Conservation (phyloP, 2,888 invertebrate species). For the Hirtodrosophila cameraria region DNA sequence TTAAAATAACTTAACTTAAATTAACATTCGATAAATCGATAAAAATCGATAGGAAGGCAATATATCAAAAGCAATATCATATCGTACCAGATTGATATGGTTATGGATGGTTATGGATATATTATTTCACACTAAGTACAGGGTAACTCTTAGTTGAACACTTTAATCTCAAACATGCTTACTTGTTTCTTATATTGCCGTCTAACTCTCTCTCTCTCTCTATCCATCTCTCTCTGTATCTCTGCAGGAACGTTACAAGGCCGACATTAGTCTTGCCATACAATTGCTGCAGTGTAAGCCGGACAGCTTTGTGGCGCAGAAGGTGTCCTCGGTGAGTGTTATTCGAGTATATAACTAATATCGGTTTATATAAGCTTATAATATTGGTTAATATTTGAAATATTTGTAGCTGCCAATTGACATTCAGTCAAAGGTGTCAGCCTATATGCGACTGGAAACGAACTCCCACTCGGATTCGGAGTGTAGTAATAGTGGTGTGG, state of each 20-base stretch:
- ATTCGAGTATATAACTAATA: background rate
- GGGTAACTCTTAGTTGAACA: too few relatives aligned
- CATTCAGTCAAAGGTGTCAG: constrained; percentile 94
- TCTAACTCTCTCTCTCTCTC: constrained; percentile 2
- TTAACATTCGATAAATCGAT: too few relatives aligned
- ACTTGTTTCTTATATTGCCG: constrained; percentile 27
- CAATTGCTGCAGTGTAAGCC: constrained; percentile 97
- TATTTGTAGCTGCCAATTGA: constrained; percentile 92
- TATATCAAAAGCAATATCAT: too few relatives aligned
- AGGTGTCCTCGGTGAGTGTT: constrained; percentile 92
- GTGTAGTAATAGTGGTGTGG: constrained; percentile 83
- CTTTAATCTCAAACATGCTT: too few relatives aligned
- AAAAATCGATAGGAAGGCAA: too few relatives aligned
- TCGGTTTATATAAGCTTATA: constrained; percentile 4
- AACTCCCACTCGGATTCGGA: constrained; percentile 84
- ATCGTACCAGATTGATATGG: too few relatives aligned
- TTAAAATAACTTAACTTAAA: too few relatives aligned
- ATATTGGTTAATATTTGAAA: constrained; percentile 1
- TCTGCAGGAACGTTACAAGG: constrained; percentile 94
- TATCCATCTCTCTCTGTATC: background rate
- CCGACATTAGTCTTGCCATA: constrained; percentile 96
- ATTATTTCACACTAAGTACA: too few relatives aligned
- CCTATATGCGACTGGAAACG: constrained; percentile 86
- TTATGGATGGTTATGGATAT: too few relatives aligned
- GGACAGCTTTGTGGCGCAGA: constrained; percentile 96